Evolutionary conservation across 2,113 vertebrate genomes (phyloP), one percentile per base, ranked within the genome.

Genomic region (Oreochromis aureus): DNA sequence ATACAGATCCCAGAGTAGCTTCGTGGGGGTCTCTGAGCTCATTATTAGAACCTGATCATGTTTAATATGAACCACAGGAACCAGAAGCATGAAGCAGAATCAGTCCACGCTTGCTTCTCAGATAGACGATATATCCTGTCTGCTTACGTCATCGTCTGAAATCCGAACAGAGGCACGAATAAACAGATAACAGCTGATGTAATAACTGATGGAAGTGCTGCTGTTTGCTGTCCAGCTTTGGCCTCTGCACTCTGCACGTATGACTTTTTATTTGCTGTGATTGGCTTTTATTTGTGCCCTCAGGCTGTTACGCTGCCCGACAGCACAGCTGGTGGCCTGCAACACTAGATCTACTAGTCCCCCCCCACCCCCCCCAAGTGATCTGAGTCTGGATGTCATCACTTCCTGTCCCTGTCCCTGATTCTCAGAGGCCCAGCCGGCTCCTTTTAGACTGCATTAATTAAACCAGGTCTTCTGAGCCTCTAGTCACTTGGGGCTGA

Each of bases 161-260:
- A 5, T 0, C 1, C 0, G 1, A 27, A 30, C 22, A 11, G 39
- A 46, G 39, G 1, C 69, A 0, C 5, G 44, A 46, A 16, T 11
- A 7, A 30, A 2, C 11, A 2, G 13, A 16, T 48, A 30, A 76
- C 15, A 48, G 41, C 9, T 48, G 44, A 48, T 48, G 44, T 18
- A 30, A 76, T 27, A 18, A 76, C 3, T 30, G 44, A 2, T 1
- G 44, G 6, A 30, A 3, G 41, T 32, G 71, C 44, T 78, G 16
- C 44, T 32, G 44, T 19, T 32, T 51, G 71, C 44, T 2, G 44
- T 78, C 71, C 71, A 78, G 71, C 71, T 76, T 32, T 32, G 5
- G 71, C 71, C 44, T 88, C 54, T 86, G 84, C 63, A n/a, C 3
- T 19, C 80, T 84, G 86, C 89, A 86, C 56, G 48, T 55, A 0